Evolutionary conservation across 2,888 invertebrate genomes (phyloP).

Genomic region (Papilio gigon): DNA sequence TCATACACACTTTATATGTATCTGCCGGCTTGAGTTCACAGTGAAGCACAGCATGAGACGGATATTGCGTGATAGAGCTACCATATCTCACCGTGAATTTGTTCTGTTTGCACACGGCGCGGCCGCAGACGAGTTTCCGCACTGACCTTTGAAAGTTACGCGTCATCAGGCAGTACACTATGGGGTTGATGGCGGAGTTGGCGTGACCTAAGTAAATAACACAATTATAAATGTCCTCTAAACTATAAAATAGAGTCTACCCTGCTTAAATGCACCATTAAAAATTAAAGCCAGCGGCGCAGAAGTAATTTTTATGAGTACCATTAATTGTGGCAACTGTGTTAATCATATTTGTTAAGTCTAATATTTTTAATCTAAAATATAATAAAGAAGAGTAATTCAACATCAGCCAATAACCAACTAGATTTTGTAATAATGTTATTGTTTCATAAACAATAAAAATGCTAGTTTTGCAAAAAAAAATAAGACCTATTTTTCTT

Average conservation of each 20-base stretch:
- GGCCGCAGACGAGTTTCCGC: slow-evolving; percentile 80
- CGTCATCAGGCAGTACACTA: slow-evolving; percentile 89
- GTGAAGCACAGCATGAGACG: not conserved
- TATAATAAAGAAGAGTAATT: too few relatives aligned
- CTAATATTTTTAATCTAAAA: too few relatives aligned
- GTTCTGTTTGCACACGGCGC: slow-evolving; percentile 65
- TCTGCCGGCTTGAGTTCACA: not conserved
- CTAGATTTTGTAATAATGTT: too few relatives aligned
- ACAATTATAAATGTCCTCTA: slow-evolving; percentile 19
- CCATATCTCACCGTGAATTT: slow-evolving; percentile 63
- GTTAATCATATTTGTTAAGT: too few relatives aligned
- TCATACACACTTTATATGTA: not conserved
- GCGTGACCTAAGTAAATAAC: slow-evolving; percentile 81
- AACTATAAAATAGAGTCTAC: not conserved
- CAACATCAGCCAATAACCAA: too few relatives aligned
- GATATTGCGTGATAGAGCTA: slow-evolving; percentile 3
- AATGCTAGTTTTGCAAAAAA: too few relatives aligned
- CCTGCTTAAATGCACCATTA: not conserved
- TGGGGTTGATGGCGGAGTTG: slow-evolving; percentile 89
- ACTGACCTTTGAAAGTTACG: slow-evolving; percentile 87
- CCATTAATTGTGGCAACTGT: not conserved
- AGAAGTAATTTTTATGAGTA: not conserved
- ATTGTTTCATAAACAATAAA: too few relatives aligned
- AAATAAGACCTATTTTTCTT: too few relatives aligned
- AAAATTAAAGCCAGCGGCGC: not conserved